phyloP scores from a whole-genome alignment of 2,113 vertebrate species.

The Tapirus terrestris region DNA sequence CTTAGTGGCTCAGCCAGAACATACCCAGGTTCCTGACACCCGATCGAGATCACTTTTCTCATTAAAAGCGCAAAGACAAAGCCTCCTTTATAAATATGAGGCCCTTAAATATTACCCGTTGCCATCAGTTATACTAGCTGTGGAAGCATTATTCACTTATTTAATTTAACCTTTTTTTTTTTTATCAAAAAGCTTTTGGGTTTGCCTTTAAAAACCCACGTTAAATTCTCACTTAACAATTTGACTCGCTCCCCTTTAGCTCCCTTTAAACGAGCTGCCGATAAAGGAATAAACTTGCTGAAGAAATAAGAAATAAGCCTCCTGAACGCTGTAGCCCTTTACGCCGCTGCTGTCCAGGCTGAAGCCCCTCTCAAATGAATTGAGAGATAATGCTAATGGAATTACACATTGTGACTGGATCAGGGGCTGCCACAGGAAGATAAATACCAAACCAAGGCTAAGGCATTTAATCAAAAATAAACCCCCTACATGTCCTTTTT shows the following conservation, averaged over 20 bases:
- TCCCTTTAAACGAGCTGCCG: constrained; percentile 63
- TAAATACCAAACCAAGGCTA: constrained; percentile 80
- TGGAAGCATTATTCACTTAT: constrained; percentile 43
- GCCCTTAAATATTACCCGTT: constrained; percentile 13
- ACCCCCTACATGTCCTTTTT: constrained; percentile 59
- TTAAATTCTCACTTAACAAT: constrained; percentile 72
- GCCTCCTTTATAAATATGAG: neutral
- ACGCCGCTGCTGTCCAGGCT: constrained; percentile 61
- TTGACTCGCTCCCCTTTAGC: constrained; percentile 47
- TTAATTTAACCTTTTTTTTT: constrained; percentile 44
- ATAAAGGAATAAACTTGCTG: constrained; percentile 68
- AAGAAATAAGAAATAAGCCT: constrained; percentile 74
- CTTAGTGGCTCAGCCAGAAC: neutral
- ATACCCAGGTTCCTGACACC: neutral
- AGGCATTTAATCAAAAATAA: constrained; percentile 84
- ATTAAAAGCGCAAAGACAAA: constrained; percentile 54
- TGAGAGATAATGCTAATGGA: constrained; percentile 85
- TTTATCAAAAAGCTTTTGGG: neutral
- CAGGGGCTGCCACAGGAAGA: constrained; percentile 77
- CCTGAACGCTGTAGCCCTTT: constrained; percentile 67
- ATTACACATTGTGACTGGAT: constrained; percentile 78
- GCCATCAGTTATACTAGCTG: neutral
- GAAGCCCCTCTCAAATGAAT: constrained; percentile 74
- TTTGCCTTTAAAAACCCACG: constrained; percentile 59
- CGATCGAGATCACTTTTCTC: constrained; percentile 48